phyloP scores from a whole-genome alignment of 2,888 invertebrate genomes.

The Andrena chrysosceles region DNA sequence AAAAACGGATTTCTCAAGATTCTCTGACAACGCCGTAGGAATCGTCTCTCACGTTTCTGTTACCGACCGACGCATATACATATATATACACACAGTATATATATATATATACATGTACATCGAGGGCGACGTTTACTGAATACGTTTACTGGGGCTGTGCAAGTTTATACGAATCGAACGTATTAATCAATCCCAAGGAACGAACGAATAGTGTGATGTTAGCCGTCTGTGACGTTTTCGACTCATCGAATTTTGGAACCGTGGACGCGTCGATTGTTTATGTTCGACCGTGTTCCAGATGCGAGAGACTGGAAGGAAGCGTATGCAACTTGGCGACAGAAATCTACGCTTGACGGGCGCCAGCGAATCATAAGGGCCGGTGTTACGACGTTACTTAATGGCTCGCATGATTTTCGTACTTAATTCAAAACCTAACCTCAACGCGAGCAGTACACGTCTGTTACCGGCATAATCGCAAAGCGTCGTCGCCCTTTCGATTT shows the following conservation, averaged over 20 bases:
- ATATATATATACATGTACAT: too few relatives aligned
- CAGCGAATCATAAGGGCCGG: conserved; percentile 18
- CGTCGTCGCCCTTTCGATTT: background rate
- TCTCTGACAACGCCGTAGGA: conserved; percentile 3
- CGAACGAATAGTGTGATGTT: conserved; percentile 10
- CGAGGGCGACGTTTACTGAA: background rate
- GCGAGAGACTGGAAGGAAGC: conserved; percentile 34
- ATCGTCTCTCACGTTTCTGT: conserved; percentile 17
- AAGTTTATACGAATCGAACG: conserved; percentile 6
- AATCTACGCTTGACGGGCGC: conserved; percentile 18
- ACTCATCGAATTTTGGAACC: conserved; percentile 2
- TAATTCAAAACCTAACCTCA: conserved; percentile 63
- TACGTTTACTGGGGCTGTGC: conserved; percentile 11
- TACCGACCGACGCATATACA: conserved; percentile 25
- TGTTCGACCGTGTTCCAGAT: conserved; percentile 1
- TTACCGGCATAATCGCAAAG: conserved; percentile 25
- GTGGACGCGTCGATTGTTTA: conserved; percentile 16
- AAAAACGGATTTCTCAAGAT: background rate
- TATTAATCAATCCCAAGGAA: background rate
- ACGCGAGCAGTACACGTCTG: conserved; percentile 27
- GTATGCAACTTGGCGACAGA: conserved; percentile 5
- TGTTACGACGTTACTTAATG: conserved; percentile 27
- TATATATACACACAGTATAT: background rate
- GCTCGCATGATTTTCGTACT: conserved; percentile 52
- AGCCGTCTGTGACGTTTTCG: conserved; percentile 1